Base-by-base conservation (phyloP, 2,888 invertebrate genomes). In the Epiblema foenella region DNA sequence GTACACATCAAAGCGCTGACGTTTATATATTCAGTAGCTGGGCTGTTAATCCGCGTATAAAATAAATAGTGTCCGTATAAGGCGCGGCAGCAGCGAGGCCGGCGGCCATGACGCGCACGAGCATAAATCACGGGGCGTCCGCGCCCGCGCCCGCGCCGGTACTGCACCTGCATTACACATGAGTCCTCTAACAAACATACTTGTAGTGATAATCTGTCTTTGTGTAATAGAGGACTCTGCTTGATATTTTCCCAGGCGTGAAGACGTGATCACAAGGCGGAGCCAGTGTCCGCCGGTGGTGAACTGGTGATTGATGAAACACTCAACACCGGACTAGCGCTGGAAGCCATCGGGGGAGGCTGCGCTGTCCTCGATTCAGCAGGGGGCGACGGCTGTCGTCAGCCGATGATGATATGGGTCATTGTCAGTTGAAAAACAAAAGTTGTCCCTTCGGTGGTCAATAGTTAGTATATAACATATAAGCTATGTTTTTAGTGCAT, bases 51-150 rank as follows among this genome's bases (percentile, higher is more conserved):
- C 39, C 54, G 37, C 39, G 52, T 54, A 54, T 54, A 39, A 39
- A 63, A 54, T 64, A 20, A 63, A 37, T 37, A 37, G 37, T 42
- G 18, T 39, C 54, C 64, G 37, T 39, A 64, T 54, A 64, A 64
- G 64, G 63, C 24, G 33, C 3, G 33, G 33, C 33, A 4, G 15
- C 42, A 10, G 11, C 24, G 60, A 51, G 62, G 51, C 37, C 51
- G 52, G 51, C 37, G 51, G 63, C 33, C 46, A 11, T 24, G 24
- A 18, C 39, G 46, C n/a, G n/a, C 46, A n/a, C n/a, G 15, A 12
- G n/a, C 46, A 46, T 46, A 46, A 46, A 46, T 46, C 46, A n/a
- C 46, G 15, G 46, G 5, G 42, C 42, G 42, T 42, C 46, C 33
- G 24, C 33, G 33, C 7, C 33, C 0, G 33, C 33, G 46, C 46